A percentile compares a stretch with the other conserved stretches of the same genome.
Evolutionary conservation across 2,888 invertebrate genomes (phyloP).

Genomic region (Athalia cordata): DNA sequence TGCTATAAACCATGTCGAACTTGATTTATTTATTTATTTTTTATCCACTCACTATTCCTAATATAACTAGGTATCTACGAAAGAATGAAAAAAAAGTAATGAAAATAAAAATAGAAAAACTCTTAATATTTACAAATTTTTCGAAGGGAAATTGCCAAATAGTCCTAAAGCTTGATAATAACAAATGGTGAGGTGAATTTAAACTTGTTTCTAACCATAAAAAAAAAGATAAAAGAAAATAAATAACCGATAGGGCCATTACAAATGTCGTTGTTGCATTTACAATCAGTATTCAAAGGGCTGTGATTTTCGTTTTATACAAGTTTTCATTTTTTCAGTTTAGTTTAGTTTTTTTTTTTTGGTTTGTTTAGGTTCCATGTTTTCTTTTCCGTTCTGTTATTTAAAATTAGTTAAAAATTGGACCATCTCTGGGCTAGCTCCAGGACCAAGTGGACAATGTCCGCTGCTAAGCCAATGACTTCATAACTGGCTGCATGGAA

Average conservation of each 20-base stretch:
- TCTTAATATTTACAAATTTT: not conserved
- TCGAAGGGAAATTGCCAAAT: not conserved
- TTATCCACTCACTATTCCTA: not conserved
- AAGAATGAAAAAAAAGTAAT: not conserved
- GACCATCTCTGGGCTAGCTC: constrained; percentile 32
- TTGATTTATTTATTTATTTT: constrained; percentile 3
- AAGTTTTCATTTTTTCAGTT: too few species aligned
- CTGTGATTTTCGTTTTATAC: not conserved
- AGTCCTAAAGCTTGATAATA: constrained; percentile 2
- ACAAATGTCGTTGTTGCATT: constrained; percentile 1
- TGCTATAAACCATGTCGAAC: constrained; percentile 39
- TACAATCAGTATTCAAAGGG: not conserved
- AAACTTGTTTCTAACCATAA: not conserved
- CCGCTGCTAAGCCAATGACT: constrained; percentile 61
- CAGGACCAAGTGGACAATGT: constrained; percentile 40
- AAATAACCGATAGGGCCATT: too few species aligned
- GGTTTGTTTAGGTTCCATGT: too few species aligned
- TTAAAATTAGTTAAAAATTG: constrained; percentile 28
- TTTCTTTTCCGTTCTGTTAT: constrained; percentile 44
- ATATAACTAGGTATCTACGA: not conserved
- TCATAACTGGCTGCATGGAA: constrained; percentile 63
- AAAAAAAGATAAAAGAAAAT: too few species aligned
- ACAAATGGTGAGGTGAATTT: constrained; percentile 2
- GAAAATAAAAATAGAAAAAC: constrained; percentile 2
- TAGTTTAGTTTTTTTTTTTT: not conserved